Percentiles rank a stretch among this genome's conserved stretches.
These are phyloP conservation scores for Ceratina australensis DNA, from an alignment of 1,140 invertebrate genomes.

Conservation along the genomic window DNA sequence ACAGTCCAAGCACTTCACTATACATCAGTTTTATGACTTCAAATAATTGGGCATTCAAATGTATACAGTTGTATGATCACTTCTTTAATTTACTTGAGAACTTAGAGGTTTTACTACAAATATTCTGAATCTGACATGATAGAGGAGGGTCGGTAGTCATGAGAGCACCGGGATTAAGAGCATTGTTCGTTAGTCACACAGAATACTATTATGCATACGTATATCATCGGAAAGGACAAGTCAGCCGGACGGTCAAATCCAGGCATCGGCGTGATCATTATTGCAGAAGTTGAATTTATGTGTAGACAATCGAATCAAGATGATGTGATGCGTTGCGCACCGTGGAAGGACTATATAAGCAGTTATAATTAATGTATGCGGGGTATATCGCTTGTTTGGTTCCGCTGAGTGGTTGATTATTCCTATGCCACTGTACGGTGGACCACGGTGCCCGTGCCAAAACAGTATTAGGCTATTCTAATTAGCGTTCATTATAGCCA, in stretches of 20 bases:
- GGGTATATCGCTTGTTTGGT: conserved; percentile 66
- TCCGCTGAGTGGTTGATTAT: conserved; percentile 69
- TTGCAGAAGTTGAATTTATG: conserved; percentile 27
- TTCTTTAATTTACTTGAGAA: no score
- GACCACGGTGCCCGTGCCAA: background rate
- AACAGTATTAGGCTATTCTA: conserved; percentile 3
- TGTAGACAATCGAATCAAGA: conserved; percentile 28
- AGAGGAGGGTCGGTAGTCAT: background rate
- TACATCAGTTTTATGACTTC: no score
- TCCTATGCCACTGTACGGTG: conserved; percentile 1
- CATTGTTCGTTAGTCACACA: background rate
- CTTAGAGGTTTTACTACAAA: no score
- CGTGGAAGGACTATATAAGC: background rate
- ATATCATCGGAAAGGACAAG: background rate
- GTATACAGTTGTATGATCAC: no score
- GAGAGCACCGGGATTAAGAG: background rate
- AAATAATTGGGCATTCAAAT: no score
- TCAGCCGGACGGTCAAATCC: conserved; percentile 21
- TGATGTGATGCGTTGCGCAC: background rate
- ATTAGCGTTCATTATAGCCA: background rate
- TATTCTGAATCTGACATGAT: no score
- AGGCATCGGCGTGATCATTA: conserved; percentile 8
- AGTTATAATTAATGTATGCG: conserved; percentile 72
- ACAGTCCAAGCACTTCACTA: no score
- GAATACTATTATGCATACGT: background rate